These are phyloP conservation scores for Motacilla alba DNA, from an alignment of 2,113 vertebrate species.

Conservation along the genomic window DNA sequence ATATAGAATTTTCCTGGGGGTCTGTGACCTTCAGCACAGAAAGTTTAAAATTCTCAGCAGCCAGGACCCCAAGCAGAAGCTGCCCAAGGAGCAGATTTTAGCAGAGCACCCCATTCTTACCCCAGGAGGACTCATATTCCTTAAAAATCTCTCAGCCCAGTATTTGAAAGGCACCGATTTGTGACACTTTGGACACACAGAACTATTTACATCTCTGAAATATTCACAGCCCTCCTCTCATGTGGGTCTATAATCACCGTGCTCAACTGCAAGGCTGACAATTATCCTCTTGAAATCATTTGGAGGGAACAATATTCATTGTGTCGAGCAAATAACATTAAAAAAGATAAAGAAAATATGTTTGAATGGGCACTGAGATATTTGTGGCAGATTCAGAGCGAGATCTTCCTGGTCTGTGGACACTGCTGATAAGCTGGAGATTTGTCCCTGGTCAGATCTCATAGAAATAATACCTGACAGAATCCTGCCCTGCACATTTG, in stretches of 20 bases:
- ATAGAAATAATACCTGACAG: background rate
- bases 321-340: background rate
- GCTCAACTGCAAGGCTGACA: background rate
- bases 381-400: background rate
- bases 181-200: background rate
- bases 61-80: background rate
- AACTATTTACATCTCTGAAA: background rate
- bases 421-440: background rate
- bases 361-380: background rate
- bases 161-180: background rate
- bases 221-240: background rate
- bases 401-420: background rate
- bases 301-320: background rate
- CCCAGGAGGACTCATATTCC: too few relatives aligned
- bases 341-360: background rate
- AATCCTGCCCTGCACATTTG: background rate
- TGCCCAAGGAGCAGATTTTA: background rate
- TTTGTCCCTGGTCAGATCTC: background rate
- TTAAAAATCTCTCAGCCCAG: background rate
- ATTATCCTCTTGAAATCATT: background rate
- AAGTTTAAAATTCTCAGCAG: background rate
- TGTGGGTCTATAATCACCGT: fast-evolving
- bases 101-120: background rate
- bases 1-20: background rate
- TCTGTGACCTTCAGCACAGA: background rate